phyloP scores from a whole-genome alignment of 2,113 vertebrate genomes.

The Girardinichthys multiradiatus region DNA sequence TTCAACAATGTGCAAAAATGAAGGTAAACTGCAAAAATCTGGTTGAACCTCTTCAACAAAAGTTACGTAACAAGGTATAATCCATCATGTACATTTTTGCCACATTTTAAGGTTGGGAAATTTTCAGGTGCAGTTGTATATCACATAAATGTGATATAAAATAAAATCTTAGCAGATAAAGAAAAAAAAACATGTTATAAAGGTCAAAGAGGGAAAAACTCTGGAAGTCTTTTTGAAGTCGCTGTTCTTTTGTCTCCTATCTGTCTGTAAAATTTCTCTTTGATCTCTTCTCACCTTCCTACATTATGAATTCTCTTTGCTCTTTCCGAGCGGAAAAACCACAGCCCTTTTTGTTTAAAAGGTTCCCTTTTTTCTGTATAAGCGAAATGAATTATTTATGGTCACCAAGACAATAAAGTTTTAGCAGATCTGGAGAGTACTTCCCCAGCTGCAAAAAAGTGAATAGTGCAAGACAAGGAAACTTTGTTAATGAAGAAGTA shows the following conservation, averaged over 20 bases:
- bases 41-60: neutral
- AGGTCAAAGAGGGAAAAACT: constrained; percentile 50
- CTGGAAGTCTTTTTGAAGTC: constrained; percentile 71
- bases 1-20: no score
- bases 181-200: constrained; percentile 50
- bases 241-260: constrained; percentile 75
- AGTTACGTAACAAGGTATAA: neutral
- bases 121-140: constrained; percentile 22
- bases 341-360: constrained; percentile 56
- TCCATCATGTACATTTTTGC: neutral
- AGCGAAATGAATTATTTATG: constrained; percentile 77
- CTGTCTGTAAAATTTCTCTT: constrained; percentile 74
- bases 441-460: constrained; percentile 67
- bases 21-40: neutral
- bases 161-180: constrained; percentile 37
- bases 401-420: constrained; percentile 61
- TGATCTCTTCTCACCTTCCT: constrained; percentile 76
- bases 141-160: constrained; percentile 25
- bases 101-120: constrained; percentile 16
- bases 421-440: constrained; percentile 57
- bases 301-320: constrained; percentile 77
- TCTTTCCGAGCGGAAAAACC: constrained; percentile 54
- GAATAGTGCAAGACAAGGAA: constrained; percentile 60
- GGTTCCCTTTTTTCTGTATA: constrained; percentile 45
- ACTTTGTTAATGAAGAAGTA: constrained; percentile 72